Conservation (phyloP, 1,140 invertebrate species). For the Drosophila leontia region DNA sequence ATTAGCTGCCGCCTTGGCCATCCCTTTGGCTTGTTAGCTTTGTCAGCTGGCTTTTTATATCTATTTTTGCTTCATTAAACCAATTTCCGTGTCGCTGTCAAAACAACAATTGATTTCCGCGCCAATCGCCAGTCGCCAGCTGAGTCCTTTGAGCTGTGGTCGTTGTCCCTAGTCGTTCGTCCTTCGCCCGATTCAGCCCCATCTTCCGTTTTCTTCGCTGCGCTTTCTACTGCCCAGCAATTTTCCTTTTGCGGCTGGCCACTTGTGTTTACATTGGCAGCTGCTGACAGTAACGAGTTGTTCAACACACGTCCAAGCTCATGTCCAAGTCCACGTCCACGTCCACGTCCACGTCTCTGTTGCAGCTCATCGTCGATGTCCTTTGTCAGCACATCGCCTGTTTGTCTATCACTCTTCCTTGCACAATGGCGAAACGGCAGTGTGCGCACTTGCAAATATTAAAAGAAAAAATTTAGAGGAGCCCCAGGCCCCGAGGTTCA, state of each 20-base stretch:
- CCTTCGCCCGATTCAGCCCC: neutral
- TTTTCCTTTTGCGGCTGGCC: conserved; percentile 73
- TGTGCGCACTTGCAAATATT: conserved; percentile 68
- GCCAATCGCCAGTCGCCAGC: conserved; percentile 68
- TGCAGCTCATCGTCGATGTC: conserved; percentile 63
- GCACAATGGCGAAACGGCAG: conserved; percentile 32
- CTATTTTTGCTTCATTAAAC: conserved; percentile 83
- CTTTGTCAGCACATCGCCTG: conserved; percentile 78
- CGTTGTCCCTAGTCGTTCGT: neutral
- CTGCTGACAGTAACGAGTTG: conserved; percentile 81
- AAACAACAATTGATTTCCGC: conserved; percentile 83
- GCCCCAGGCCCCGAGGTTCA: conserved; percentile 12
- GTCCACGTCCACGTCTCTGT: conserved; percentile 39
- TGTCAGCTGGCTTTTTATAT: conserved; percentile 74
- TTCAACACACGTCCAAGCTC: conserved; percentile 71
- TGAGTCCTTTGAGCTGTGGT: conserved; percentile 50
- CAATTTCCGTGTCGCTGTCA: conserved; percentile 83
- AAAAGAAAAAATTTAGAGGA: conserved; percentile 43
- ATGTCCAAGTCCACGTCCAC: conserved; percentile 14
- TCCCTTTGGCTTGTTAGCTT: conserved; percentile 74
- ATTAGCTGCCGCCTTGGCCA: conserved; percentile 64
- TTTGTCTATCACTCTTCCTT: conserved; percentile 73
- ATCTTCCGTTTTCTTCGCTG: conserved; percentile 37
- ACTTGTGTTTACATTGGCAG: conserved; percentile 82
- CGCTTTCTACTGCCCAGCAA: conserved; percentile 54